These are phyloP conservation scores for Girardia tigrina DNA, from an alignment of 2,888 invertebrate genomes.

Conservation along the genomic window DNA sequence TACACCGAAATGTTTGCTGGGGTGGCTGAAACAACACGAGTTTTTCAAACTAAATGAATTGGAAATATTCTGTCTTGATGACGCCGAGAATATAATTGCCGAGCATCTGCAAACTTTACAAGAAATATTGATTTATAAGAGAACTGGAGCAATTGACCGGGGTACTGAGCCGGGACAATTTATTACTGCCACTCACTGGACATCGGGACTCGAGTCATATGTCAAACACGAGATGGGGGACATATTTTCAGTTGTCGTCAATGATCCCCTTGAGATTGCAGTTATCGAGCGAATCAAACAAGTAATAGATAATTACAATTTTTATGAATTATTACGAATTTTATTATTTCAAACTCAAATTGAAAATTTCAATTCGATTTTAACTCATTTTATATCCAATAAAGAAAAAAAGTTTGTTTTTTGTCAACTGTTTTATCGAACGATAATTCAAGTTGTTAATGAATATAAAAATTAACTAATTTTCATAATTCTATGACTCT, in stretches of 20 bases:
- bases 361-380: background rate
- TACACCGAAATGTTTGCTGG: slow-evolving; percentile 8
- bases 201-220: slow-evolving; percentile 2
- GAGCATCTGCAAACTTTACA: background rate
- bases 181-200: slow-evolving; percentile 26
- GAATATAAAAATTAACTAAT: no score
- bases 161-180: background rate
- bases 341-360: background rate
- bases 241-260: slow-evolving; percentile 14
- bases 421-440: no score
- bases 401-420: no score
- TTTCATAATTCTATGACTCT: no score
- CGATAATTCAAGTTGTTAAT: no score
- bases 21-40: slow-evolving; percentile 4
- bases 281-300: background rate
- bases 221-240: slow-evolving; percentile 23
- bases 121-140: background rate
- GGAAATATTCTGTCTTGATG: background rate
- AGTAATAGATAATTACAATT: background rate
- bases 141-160: background rate
- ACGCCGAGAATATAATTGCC: slow-evolving; percentile 6
- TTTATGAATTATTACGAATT: background rate
- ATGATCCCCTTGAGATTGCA: background rate
- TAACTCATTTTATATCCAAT: background rate
- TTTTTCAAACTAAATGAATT: slow-evolving; percentile 18